These are phyloP conservation scores for Melanotaenia boesemani DNA, from an alignment of 2,797 vertebrate species.

Conservation along the genomic window DNA sequence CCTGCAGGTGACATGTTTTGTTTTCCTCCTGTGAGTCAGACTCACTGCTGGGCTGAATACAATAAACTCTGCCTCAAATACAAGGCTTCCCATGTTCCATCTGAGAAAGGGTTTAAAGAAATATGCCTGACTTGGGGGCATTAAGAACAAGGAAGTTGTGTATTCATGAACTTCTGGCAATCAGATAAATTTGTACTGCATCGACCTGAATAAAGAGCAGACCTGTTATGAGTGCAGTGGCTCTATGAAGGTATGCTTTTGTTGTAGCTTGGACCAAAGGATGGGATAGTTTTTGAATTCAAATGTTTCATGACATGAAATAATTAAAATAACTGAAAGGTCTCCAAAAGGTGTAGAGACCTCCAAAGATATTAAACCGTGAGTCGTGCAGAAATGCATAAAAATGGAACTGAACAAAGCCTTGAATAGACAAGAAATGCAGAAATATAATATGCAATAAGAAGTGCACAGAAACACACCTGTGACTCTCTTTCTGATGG, in stretches of 20 bases:
- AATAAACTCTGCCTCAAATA: conserved; percentile 37
- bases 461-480: conserved; percentile 56
- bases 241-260: conserved; percentile 3
- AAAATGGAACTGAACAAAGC: not conserved
- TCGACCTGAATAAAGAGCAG: conserved; percentile 42
- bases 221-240: conserved; percentile 8
- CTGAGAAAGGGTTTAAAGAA: conserved; percentile 34
- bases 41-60: conserved; percentile 36
- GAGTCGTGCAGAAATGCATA: not conserved
- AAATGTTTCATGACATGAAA: conserved; percentile 32
- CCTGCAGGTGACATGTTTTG: conserved; percentile 34
- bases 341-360: too few species aligned
- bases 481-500: conserved; percentile 62
- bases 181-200: conserved; percentile 41
- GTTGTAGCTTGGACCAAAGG: not conserved
- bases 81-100: conserved; percentile 40
- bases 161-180: conserved; percentile 42
- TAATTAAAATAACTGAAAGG: not conserved
- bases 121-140: conserved; percentile 24
- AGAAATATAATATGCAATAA: not conserved
- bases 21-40: conserved; percentile 29
- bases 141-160: conserved; percentile 17
- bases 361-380: conserved; percentile 8
- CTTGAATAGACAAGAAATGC: not conserved
- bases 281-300: conserved; percentile 38